Base-by-base conservation (phyloP, 2,888 invertebrate species). In the Acrocera orbiculus region DNA sequence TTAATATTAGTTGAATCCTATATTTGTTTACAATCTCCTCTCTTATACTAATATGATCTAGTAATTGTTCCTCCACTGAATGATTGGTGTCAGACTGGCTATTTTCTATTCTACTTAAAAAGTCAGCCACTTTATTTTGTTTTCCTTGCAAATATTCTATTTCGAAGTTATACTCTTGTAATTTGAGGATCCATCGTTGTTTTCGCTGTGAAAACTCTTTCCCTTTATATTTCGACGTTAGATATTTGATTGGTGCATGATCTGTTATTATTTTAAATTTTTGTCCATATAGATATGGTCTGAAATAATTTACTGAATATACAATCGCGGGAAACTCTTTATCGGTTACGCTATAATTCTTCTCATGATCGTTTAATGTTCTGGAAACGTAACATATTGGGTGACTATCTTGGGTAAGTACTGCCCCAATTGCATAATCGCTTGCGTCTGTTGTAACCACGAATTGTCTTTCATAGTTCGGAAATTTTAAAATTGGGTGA, bases 61-160 rank as follows among this genome's bases (percentile, higher is more conserved):
- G 20, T 22, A 20, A 19, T 16, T 37, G 35, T 29, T 40, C 35
- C 9, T 37, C 33, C n/a, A 30, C 27, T 8, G 37, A 37, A 31
- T 37, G 37, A 13, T 23, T 31, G 5, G 30, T 37, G 4, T 30
- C 31, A 30, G 37, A 35, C 15, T 26, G 16, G 16, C 19, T 23
- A 22, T 36, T 34, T 34, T 40, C 37, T 16, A 38, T 19, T 20
- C 37, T 39, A 27, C 39, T 42, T 15, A 42, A 24, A 37, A 30
- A 42, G 29, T 42, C 40, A 5, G 40, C 32, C 8, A 40, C 40
- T 13, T 36, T 34, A 33, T 40, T 42, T 24, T 37, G 35, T 23
- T 40, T 40, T 4, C 38, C 35, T 35, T 35, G 13, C 2, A 41
- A 15, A 23, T 42, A 42, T 16, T 40, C 39, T 7, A 39, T 37